Base-by-base conservation (phyloP, 2,797 vertebrate genomes). In the Xiphophorus birchmanni region DNA sequence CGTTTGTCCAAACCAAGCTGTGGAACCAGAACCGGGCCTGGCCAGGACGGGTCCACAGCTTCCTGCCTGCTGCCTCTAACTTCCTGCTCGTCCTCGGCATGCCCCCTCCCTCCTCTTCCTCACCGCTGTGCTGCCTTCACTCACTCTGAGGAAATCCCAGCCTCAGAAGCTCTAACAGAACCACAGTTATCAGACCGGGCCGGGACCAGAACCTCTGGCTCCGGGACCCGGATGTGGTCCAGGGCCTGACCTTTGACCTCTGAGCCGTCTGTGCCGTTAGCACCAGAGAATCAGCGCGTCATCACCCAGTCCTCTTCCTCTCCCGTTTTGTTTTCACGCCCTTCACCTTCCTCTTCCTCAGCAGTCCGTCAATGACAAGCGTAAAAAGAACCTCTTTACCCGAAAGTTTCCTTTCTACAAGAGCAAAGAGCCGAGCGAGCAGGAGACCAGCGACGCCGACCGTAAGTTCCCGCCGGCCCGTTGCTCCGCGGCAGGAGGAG, bases 341-440 rank as follows among this genome's bases (percentile, higher is more conserved):
- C 87, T 78, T 85, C 85, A 84, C 81, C 78, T 82, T 90, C 81
- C 56, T 90, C 86, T 79, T 91, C 82, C 86, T 88, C 98, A 97
- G 97, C 97, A 97, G 97, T 97, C 97, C 95, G 94, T 97, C 97
- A 97, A 97, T 97, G 97, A 97, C 97, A 98, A 98, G 97, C 97
- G 97, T 98, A 98, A 96, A 98, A 97, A 98, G 97, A 97, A 97
- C 97, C 97, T 98, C 96, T 99, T 99, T 99, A 96, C 97, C 96
- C 97, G 97, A 98, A 99, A 99, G 96, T 99, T 99, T 95, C 97
- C 97, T 94, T 99, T 99, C 97, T 98, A 98, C 97, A 99, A 99
- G 97, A 99, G 97, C 97, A 99, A 98, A 98, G 98, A 99, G 94
- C 95, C 96, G 95, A 98, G 97, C 93, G 98, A 99, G 93, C 97